phyloP scores from a whole-genome alignment of 2,888 invertebrate species.

The Drosophila kuntzei region DNA sequence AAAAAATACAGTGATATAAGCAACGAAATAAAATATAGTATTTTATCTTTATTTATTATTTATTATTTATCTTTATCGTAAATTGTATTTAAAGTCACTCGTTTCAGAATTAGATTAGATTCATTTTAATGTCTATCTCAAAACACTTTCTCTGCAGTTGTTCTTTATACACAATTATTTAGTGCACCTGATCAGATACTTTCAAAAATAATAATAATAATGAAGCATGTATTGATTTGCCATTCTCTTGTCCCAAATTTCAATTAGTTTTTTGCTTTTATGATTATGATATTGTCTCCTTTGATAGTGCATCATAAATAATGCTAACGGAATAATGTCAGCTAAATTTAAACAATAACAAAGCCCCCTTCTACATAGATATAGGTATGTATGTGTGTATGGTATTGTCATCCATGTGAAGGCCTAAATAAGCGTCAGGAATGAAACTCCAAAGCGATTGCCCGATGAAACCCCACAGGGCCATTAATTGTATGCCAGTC shows the following conservation, averaged over 20 bases:
- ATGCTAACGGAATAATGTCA: conserved; percentile 9
- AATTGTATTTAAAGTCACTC: too few relatives aligned
- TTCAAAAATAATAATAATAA: too few relatives aligned
- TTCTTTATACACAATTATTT: background rate
- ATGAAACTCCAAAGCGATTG: conserved; percentile 57
- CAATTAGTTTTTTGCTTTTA: conserved; percentile 16
- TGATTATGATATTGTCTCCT: background rate
- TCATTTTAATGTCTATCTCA: too few relatives aligned
- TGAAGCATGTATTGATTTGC: conserved; percentile 8
- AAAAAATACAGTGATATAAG: too few relatives aligned
- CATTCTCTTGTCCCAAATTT: background rate
- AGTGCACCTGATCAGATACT: too few relatives aligned
- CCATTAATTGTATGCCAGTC: conserved; percentile 78
- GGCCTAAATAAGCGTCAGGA: conserved; percentile 31
- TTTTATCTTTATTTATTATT: too few relatives aligned
- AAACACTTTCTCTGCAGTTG: too few relatives aligned
- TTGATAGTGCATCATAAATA: conserved; percentile 21
- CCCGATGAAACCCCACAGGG: conserved; percentile 77
- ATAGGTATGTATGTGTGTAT: conserved; percentile 7
- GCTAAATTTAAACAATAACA: conserved; percentile 20
- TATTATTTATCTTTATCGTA: too few relatives aligned
- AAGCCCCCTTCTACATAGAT: background rate
- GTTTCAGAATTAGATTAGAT: too few relatives aligned
- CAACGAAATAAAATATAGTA: too few relatives aligned
- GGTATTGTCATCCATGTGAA: conserved; percentile 2